Evolutionary conservation across 2,888 invertebrate species (phyloP), one percentile per base, ranked within the genome.

Genomic region (Anthophora plumipes): DNA sequence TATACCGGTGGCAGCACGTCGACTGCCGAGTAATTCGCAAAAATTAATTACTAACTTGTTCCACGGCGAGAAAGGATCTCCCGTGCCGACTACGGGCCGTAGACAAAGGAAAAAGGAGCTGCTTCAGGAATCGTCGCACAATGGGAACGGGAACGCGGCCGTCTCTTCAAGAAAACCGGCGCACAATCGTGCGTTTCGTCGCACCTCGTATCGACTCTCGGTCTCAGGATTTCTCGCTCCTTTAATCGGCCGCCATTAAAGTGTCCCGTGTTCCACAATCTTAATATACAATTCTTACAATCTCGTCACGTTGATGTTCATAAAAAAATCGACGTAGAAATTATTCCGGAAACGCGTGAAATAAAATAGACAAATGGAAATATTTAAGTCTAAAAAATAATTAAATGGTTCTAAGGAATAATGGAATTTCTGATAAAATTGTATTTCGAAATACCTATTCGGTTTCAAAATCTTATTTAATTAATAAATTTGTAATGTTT

Each of bases 31-130:
- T 91, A 92, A 92, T 92, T 92, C 91, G 90, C 91, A 92, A 92
- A 92, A 92, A 92, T 92, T 91, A 92, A 92, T 92, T 92, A 92
- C 89, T 84, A 91, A 91, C 91, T 91, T 90, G 91, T 91, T 91
- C 88, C 85, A 84, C 85, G 84, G 82, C 83, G 83, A 82, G 82
- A 84, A 84, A 87, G 89, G 89, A 89, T 89, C 90, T 87, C 90
- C 84, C 87, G 82, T 80, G 80, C 85, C 83, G 84, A 80, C 87
- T 83, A 86, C 85, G 82, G 81, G 71, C 82, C 85, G 77, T 84
- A 88, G 90, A 91, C 90, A 91, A 90, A 87, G 87, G 88, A 80
- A 82, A 88, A 85, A 85, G 86, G 85, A 85, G 86, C 84, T 88
- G 88, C 88, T 89, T 87, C 86, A 86, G 89, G 89, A 90, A 90